Conservation (phyloP, 2,113 vertebrate genomes). For the Lepisosteus osseus region DNA sequence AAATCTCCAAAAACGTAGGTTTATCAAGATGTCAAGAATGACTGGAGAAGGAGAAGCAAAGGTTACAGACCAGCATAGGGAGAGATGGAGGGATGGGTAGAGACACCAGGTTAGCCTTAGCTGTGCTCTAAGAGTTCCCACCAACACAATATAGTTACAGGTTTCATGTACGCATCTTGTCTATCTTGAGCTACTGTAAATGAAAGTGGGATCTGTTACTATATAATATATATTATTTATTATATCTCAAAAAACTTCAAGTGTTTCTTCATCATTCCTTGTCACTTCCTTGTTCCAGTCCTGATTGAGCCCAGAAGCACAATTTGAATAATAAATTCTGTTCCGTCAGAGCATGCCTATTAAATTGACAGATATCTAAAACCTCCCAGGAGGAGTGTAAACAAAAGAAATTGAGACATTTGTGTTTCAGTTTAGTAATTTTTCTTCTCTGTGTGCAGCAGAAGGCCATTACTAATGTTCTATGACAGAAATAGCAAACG, state of each 20-base stretch:
- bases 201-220: too few species aligned
- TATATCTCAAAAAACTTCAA: neutral
- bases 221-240: too few species aligned
- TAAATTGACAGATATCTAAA: neutral
- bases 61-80: too few species aligned
- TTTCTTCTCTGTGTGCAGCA: constrained; percentile 54
- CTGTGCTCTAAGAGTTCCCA: too few species aligned
- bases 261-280: neutral
- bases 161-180: too few species aligned
- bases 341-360: neutral
- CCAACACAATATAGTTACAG: too few species aligned
- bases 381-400: neutral
- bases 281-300: neutral
- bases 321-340: neutral
- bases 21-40: too few species aligned
- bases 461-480: constrained; percentile 63
- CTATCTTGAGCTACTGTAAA: too few species aligned
- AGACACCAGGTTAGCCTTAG: too few species aligned
- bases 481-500: constrained; percentile 44
- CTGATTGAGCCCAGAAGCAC: constrained; percentile 1
- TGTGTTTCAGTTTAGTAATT: constrained; percentile 31
- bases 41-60: too few species aligned
- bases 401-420: neutral
- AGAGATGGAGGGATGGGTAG: too few species aligned
- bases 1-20: too few species aligned